Conservation (phyloP, 2,113 vertebrate genomes). For the Corvus cornix region DNA sequence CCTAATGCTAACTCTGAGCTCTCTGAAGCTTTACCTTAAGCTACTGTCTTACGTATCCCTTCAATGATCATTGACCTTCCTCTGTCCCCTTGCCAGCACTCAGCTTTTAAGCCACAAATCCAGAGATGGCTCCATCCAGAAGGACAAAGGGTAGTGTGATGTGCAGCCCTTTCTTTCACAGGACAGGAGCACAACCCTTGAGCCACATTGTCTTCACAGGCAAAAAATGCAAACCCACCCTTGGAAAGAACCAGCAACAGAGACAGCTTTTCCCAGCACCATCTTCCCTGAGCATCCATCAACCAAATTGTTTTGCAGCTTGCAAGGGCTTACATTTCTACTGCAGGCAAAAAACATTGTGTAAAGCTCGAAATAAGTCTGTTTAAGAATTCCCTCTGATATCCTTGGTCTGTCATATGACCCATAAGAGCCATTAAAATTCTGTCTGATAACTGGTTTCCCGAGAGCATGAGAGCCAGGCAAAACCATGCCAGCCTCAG, state of each 20-base stretch:
- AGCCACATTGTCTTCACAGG: background rate
- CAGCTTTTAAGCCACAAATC: background rate
- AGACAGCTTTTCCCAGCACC: background rate
- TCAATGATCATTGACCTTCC: background rate
- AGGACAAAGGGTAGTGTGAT: background rate
- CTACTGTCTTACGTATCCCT: conserved; percentile 1
- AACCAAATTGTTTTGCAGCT: background rate
- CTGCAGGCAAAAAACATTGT: background rate
- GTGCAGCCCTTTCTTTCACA: background rate
- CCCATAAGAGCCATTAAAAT: conserved; percentile 29
- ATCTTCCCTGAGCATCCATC: background rate
- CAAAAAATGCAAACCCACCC: background rate
- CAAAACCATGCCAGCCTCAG: background rate
- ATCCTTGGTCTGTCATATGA: background rate
- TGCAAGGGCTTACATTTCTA: background rate
- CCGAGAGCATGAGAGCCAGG: background rate
- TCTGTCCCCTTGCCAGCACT: background rate
- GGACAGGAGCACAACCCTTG: background rate
- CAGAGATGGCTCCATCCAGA: background rate
- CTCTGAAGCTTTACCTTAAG: conserved; percentile 25
- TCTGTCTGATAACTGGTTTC: conserved; percentile 43
- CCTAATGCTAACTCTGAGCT: background rate
- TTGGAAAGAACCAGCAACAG: background rate
- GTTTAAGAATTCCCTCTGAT: conserved; percentile 60
- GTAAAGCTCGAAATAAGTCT: background rate